phyloP scores from a whole-genome alignment of 1,140 invertebrate species.

The Lucilia sericata region DNA sequence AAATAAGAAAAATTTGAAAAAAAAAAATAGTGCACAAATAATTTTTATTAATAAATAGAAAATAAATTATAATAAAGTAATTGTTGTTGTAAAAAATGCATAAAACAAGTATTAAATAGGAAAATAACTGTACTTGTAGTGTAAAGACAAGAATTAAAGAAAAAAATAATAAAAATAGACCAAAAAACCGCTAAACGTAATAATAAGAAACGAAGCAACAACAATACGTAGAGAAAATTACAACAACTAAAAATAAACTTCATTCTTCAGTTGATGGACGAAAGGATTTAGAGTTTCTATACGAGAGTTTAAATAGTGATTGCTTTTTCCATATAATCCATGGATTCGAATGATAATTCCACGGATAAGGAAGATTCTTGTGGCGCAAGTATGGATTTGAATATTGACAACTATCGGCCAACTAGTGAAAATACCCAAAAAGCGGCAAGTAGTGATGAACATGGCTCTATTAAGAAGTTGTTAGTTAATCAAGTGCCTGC shows the following conservation, averaged over 20 bases:
- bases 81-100: not conserved
- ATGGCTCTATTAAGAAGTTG: not conserved
- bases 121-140: slow-evolving; percentile 24
- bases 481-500: slow-evolving; percentile 31
- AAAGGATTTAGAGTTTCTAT: not conserved
- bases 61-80: not conserved
- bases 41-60: not conserved
- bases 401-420: not conserved
- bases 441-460: not conserved
- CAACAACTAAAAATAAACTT: not conserved
- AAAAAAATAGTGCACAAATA: not conserved
- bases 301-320: not conserved
- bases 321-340: not conserved
- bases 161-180: slow-evolving; percentile 12
- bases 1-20: not conserved
- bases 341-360: not conserved
- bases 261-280: not conserved
- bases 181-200: slow-evolving; percentile 13
- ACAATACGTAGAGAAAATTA: not conserved
- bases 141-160: not conserved
- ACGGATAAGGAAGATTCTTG: slow-evolving; percentile 24
- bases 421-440: not conserved
- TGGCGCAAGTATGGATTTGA: not conserved
- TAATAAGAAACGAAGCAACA: not conserved
- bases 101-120: not conserved